Base-by-base conservation (phyloP, 23 tunicate species). In the Botrylloides violaceus region DNA sequence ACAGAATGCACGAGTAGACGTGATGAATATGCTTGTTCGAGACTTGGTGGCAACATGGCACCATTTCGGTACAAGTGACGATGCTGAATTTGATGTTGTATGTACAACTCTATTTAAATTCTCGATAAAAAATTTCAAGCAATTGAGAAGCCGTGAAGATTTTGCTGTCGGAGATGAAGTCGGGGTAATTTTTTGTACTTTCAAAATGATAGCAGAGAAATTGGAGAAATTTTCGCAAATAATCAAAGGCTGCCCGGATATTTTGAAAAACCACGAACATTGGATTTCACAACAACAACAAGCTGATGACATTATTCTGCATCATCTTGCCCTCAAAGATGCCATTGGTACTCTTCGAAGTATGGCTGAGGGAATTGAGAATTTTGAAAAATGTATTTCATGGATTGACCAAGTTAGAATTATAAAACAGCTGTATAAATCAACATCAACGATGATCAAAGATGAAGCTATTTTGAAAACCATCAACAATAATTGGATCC, bases 121-220 rank as follows among this genome's bases (percentile, higher is more conserved):
- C 15, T 39, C 58, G 19, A 0, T 36, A 26, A 68, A 68, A 20
- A 68, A 37, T 15, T 68, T 25, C 47, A 28, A 48, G 34, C 65
- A 28, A 39, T 33, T 0, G 0, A 77, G 39, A 66, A 20, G 39
- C 3, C 23, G 5, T 29, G 1, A 24, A 65, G 32, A 32, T 18
- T 59, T 36, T 28, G 3, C 19, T 58, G 12, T 1, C 30, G 61
- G 80, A 26, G 77, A 79, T 75, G 77, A 83, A 25, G 9, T 85
- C 38, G 72, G 74, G 25, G 66, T 81, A 29, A 47, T 65, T 19
- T 81, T 81, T 34, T 31, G 43, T 5, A 64, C 78, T 32, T 73
- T 29, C 36, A 81, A 53, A 64, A 32, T 23, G 29, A 63, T 36
- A 3, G 36, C 28, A 65, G 23, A 43, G 4, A 26, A 55, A 63